Evolutionary conservation across 2,888 invertebrate species (phyloP).

Genomic region (Ypsolopha sequella): DNA sequence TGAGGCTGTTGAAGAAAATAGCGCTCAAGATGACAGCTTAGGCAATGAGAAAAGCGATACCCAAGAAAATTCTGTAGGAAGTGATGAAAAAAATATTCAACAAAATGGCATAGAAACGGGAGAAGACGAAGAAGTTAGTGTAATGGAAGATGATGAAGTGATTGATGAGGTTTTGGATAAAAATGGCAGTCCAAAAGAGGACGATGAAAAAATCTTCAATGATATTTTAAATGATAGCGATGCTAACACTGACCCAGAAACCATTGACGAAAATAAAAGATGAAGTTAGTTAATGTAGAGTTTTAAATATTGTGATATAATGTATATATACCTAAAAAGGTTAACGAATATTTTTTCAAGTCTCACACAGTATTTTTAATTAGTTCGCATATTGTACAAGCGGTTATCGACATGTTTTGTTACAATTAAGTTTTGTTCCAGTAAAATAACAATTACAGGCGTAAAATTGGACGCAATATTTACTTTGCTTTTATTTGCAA

Average conservation of each 20-base stretch:
- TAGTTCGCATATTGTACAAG: no score
- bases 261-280: slow-evolving; percentile 3
- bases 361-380: no score
- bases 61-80: background rate
- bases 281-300: background rate
- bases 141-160: slow-evolving; percentile 11
- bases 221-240: slow-evolving; percentile 3
- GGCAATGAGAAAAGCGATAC: background rate
- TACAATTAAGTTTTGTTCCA: no score
- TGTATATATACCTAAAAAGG: no score
- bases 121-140: background rate
- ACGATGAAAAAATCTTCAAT: slow-evolving; percentile 23
- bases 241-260: background rate
- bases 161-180: slow-evolving; percentile 18
- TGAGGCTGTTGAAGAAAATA: background rate
- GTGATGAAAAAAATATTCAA: background rate
- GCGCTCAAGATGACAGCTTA: background rate
- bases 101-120: background rate
- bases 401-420: no score
- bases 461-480: no score
- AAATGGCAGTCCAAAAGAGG: slow-evolving; percentile 18
- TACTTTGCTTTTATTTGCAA: no score
- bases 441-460: no score
- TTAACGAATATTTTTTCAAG: no score
- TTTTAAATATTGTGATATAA: no score